These are phyloP conservation scores for Oeneis ivallda DNA, from an alignment of 2,888 invertebrate genomes.

Conservation along the genomic window DNA sequence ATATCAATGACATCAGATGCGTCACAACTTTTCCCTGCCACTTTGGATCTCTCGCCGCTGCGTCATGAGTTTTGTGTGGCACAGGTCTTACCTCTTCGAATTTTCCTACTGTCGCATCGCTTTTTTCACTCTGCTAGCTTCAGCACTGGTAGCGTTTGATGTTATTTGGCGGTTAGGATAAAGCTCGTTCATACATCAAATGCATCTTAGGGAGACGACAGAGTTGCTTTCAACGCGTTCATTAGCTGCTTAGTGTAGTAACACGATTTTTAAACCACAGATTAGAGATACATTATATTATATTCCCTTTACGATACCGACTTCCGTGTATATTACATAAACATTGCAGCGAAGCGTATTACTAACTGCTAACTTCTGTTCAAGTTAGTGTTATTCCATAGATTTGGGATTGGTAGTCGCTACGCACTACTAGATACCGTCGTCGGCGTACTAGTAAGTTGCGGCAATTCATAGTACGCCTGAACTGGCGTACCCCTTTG, in stretches of 20 bases:
- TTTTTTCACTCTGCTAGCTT: slow-evolving; percentile 14
- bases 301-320: neutral
- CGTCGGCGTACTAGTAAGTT: too few relatives aligned
- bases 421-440: too few relatives aligned
- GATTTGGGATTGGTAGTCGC: too few relatives aligned
- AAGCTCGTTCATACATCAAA: slow-evolving; percentile 6
- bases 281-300: neutral
- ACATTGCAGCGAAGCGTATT: neutral
- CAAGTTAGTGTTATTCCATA: too few relatives aligned
- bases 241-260: neutral
- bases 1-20: too few relatives aligned
- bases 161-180: slow-evolving; percentile 6
- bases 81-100: slow-evolving; percentile 4
- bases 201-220: slow-evolving; percentile 1
- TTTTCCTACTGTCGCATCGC: slow-evolving; percentile 30
- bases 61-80: neutral
- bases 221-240: slow-evolving; percentile 3
- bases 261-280: neutral
- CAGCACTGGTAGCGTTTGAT: slow-evolving; percentile 15
- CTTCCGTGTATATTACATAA: neutral
- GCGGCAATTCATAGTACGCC: too few relatives aligned
- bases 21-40: neutral
- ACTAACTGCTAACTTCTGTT: too few relatives aligned
- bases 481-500: too few relatives aligned
- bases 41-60: neutral